Conservation (phyloP, 1,140 invertebrate genomes). For the Bombus superbus region DNA sequence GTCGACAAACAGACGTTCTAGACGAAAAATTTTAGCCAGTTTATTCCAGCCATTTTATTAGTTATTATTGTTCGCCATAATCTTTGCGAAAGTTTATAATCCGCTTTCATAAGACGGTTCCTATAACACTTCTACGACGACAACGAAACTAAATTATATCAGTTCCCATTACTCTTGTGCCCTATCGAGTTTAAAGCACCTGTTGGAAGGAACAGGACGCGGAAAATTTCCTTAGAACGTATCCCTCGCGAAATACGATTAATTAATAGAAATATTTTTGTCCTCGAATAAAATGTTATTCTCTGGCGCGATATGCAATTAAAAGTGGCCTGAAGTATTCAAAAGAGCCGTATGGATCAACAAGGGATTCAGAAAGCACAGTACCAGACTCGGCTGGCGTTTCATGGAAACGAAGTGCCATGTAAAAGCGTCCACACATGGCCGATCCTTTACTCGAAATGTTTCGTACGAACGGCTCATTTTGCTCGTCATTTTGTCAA, state of each 20-base stretch:
- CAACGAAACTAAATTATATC: not conserved
- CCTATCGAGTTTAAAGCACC: not conserved
- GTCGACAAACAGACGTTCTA: not conserved
- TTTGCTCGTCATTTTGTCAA: not conserved
- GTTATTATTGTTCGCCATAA: not conserved
- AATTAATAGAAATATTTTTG: not conserved
- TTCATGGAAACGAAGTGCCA: not conserved
- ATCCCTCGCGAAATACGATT: not conserved
- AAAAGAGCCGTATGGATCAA: not conserved
- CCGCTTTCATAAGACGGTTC: slow-evolving; percentile 4
- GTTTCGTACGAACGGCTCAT: not conserved
- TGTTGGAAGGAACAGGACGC: too few species aligned
- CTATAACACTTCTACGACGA: not conserved
- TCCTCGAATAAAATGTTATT: not conserved
- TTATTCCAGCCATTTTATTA: not conserved
- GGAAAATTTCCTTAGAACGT: not conserved
- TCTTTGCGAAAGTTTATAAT: slow-evolving; percentile 6
- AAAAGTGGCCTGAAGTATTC: not conserved
- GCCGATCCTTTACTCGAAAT: not conserved
- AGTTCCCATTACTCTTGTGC: not conserved
- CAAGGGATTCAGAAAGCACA: not conserved
- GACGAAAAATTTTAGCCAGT: not conserved
- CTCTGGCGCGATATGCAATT: too few species aligned
- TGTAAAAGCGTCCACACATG: not conserved
- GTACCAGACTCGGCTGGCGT: not conserved